Conservation (phyloP, 2,888 invertebrate species). For the Chydorus sphaericus region DNA sequence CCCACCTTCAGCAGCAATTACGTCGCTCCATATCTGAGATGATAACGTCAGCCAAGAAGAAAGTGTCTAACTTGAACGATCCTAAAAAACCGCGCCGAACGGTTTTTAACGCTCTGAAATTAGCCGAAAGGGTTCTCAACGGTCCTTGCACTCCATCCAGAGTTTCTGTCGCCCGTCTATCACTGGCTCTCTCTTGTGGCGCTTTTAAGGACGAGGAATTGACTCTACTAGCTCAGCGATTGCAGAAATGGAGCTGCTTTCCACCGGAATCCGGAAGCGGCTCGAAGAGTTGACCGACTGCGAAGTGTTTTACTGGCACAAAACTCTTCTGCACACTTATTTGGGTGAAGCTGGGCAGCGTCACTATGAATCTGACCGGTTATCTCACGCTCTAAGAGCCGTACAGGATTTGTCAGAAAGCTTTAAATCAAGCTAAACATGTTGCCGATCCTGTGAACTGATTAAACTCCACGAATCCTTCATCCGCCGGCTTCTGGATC, state of each 20-base stretch:
- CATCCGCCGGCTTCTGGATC: slow-evolving; percentile 18
- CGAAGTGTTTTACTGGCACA: slow-evolving; percentile 67
- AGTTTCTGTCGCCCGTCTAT: slow-evolving; percentile 48
- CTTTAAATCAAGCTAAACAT: slow-evolving; percentile 14
- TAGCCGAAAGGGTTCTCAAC: slow-evolving; percentile 34
- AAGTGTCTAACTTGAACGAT: background rate
- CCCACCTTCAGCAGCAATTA: background rate
- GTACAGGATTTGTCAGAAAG: slow-evolving; percentile 19
- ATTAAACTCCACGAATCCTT: background rate
- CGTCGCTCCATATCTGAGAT: background rate
- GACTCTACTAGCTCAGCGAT: slow-evolving; percentile 40
- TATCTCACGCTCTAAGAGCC: slow-evolving; percentile 18
- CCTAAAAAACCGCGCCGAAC: slow-evolving; percentile 12
- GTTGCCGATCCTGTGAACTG: background rate
- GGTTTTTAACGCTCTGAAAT: slow-evolving; percentile 56
- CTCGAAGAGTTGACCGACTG: slow-evolving; percentile 51
- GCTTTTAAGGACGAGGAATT: slow-evolving; percentile 44
- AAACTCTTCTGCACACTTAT: slow-evolving; percentile 57
- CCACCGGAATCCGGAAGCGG: slow-evolving; percentile 39
- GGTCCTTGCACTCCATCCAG: slow-evolving; percentile 36
- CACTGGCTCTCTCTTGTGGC: slow-evolving; percentile 37
- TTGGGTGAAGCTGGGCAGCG: slow-evolving; percentile 53
- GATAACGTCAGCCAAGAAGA: background rate
- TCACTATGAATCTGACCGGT: slow-evolving; percentile 36
- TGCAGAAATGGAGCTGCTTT: slow-evolving; percentile 50